Base-by-base conservation (phyloP, 1,140 invertebrate species). In the Babylonia areolata region DNA sequence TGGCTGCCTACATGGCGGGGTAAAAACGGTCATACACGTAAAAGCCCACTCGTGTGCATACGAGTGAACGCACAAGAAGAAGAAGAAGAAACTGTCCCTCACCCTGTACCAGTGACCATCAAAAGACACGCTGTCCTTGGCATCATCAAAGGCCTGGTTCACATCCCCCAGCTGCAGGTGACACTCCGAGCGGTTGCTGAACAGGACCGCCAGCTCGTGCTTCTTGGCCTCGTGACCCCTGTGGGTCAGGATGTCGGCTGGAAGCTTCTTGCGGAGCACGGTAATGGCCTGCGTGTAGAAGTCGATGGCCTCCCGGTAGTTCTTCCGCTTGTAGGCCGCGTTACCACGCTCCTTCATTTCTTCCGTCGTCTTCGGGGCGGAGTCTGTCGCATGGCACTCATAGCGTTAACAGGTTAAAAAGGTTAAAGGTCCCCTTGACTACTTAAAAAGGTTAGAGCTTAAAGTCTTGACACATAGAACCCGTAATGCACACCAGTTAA, bases 101-200 rank as follows among this genome's bases (percentile, higher is more conserved):
- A 98, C 98, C 94, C 98, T 98, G 0, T 95, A 95, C 97, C 97
- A 98, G 87, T 96, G 96, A 2, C 97, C 96, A 94, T 98, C 98
- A 33, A 98, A 88, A 46, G 94, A 90, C 0, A 98, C 95, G 37
- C 97, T 98, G 91, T 97, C 96, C 86, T 98, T 96, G 0, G 97
- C 97, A 95, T 98, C 97, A 89, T 96, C 95, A 1, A 98, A 94
- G 0, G 97, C 97, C 86, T 96, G 94, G 15, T 95, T 92, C 91
- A 96, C 97, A 64, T 96, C 95, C 37, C 95, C 96, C 40, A 96
- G 95, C 94, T 98, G 98, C 1, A 97, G 96, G 91, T 96, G 96
- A n/a, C 97, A 97, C 6, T 97, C 97, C 2, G 97, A 98, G 83
- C 97, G 95, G 93, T 98, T 98, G 88, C 97, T 98, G 91, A 95